Evolutionary conservation across 2,113 vertebrate species (phyloP).

Genomic region (Nipponia nippon): DNA sequence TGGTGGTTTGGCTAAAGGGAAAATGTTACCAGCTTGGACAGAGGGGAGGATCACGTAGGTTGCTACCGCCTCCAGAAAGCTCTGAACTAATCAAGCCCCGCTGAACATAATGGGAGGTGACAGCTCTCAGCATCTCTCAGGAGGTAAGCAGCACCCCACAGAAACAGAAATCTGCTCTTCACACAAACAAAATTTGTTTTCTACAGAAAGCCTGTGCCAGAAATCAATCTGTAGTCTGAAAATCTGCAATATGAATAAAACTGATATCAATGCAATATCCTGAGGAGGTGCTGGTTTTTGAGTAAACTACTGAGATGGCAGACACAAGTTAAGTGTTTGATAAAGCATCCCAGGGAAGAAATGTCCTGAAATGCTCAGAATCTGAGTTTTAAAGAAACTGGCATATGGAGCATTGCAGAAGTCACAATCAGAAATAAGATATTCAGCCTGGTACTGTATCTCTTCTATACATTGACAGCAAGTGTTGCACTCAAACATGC

Average conservation of each 20-base stretch:
- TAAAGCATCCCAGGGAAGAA: background rate
- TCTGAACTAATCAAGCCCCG: background rate
- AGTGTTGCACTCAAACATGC: conserved; percentile 23
- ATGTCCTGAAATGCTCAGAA: background rate
- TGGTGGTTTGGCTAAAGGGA: background rate
- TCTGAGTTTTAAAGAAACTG: conserved; percentile 37
- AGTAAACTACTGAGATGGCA: background rate
- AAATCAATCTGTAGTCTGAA: background rate
- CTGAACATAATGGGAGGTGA: background rate
- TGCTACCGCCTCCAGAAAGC: background rate
- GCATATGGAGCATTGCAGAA: background rate
- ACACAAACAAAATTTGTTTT: background rate
- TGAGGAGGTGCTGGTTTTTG: background rate
- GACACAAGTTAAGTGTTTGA: background rate
- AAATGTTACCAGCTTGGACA: background rate
- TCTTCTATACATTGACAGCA: conserved; percentile 42
- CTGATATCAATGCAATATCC: background rate
- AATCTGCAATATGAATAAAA: background rate
- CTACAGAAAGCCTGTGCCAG: background rate
- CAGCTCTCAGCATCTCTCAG: background rate
- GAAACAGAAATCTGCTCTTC: background rate
- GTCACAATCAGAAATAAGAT: background rate
- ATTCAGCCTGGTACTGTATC: background rate
- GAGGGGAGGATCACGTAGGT: rapidly evolving
- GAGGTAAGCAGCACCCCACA: background rate